phyloP scores from a whole-genome alignment of 2,113 vertebrate genomes.

The Oreochromis tanganicae region DNA sequence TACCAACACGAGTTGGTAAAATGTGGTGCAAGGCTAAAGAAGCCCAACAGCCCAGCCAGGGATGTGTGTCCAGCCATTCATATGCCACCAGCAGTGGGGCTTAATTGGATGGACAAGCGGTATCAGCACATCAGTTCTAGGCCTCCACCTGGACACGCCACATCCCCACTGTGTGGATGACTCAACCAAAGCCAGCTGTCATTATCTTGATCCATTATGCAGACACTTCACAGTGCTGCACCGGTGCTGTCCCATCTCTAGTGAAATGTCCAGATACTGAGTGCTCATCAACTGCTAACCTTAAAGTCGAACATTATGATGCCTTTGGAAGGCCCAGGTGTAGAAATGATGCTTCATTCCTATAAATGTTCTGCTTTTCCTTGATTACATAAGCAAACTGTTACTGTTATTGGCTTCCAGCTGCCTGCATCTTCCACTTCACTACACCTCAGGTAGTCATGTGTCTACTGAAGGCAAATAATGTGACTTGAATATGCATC shows the following conservation, averaged over 20 bases:
- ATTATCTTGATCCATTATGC: not conserved
- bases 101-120: not conserved
- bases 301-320: not conserved
- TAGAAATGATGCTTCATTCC: not conserved
- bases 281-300: not conserved
- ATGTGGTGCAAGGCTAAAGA: not conserved
- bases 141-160: conserved; percentile 13
- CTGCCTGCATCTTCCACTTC: conserved; percentile 1
- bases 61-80: not conserved
- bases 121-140: not conserved
- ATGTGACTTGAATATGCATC: not conserved
- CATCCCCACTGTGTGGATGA: conserved; percentile 21
- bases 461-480: not conserved
- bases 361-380: not conserved
- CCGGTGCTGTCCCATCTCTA: not conserved
- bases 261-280: not conserved
- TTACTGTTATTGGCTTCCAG: not conserved
- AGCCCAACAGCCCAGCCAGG: not conserved
- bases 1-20: not conserved
- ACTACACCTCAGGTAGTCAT: conserved; percentile 15
- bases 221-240: not conserved
- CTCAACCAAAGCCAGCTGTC: conserved; percentile 43
- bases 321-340: not conserved
- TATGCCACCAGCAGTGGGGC: not conserved
- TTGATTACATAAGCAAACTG: conserved; percentile 6